Evolutionary conservation across 1,140 invertebrate species (phyloP).

Genomic region (Trachymyrmex septentrionalis): DNA sequence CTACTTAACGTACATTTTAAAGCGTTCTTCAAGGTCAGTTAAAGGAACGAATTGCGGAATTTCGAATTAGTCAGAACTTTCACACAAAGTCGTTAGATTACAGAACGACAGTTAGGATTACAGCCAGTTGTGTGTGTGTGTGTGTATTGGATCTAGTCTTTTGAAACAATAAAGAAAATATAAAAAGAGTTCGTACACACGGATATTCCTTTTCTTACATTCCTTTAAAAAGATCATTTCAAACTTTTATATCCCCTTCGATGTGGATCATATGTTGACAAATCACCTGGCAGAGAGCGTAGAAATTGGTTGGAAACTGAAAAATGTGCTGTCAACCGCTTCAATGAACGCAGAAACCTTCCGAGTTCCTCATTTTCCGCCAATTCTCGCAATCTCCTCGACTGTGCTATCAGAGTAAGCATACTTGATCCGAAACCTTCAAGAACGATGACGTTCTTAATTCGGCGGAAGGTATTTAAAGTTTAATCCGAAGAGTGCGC

Average conservation of each 20-base stretch:
- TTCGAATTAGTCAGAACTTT: constrained; percentile 14
- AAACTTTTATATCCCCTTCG: neutral
- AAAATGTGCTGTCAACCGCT: constrained; percentile 20
- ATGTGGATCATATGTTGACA: constrained; percentile 6
- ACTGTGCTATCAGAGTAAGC: neutral
- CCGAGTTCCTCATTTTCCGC: constrained; percentile 52
- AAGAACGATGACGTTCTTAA: constrained; percentile 71
- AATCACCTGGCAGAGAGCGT: constrained; percentile 40
- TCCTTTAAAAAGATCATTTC: constrained; percentile 6
- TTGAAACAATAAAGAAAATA: neutral
- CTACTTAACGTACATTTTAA: constrained; percentile 12
- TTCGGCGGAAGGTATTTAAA: constrained; percentile 82
- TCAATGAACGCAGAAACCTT: constrained; percentile 42
- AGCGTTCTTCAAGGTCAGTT: neutral
- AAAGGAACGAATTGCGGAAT: neutral
- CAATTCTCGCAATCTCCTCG: constrained; percentile 50
- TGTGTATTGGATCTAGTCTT: neutral
- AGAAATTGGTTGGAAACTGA: constrained; percentile 15
- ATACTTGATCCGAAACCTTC: constrained; percentile 47
- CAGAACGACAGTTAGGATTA: neutral
- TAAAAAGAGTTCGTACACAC: neutral
- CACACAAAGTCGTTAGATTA: neutral
- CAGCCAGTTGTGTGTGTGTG: no score
- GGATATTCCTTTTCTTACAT: neutral
- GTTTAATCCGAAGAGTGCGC: constrained; percentile 82